Evolutionary conservation across 2,113 vertebrate species (phyloP).

Genomic region (Cariama cristata): DNA sequence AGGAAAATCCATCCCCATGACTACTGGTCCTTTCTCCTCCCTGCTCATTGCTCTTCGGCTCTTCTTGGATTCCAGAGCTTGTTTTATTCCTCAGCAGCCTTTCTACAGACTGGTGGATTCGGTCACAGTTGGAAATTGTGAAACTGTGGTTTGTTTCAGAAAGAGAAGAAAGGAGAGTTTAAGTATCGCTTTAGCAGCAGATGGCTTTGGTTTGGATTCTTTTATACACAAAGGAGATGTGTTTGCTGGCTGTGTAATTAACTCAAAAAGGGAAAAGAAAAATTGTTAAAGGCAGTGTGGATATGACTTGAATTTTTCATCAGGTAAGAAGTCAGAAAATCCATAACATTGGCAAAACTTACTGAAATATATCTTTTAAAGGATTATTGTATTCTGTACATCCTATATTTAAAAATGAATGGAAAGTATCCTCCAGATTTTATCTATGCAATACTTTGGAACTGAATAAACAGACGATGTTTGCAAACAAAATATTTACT

Average conservation of each 20-base stretch:
- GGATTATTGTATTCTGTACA: background rate
- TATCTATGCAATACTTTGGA: background rate
- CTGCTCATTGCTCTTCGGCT: constrained; percentile 9
- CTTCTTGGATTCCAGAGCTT: constrained; percentile 54
- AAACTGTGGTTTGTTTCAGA: background rate
- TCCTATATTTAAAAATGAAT: background rate
- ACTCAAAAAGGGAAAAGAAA: constrained; percentile 25
- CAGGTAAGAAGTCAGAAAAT: constrained; percentile 69
- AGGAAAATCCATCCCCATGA: constrained; percentile 54
- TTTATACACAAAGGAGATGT: background rate
- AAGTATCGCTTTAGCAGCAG: background rate
- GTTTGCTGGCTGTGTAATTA: constrained; percentile 23
- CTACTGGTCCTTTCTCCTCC: constrained; percentile 71
- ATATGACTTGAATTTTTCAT: constrained; percentile 46
- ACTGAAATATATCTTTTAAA: constrained; percentile 21
- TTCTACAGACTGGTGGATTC: background rate
- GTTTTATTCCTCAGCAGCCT: constrained; percentile 36
- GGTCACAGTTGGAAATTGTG: background rate
- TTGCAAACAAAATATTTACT: background rate
- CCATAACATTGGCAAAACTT: background rate
- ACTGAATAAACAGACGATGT: background rate
- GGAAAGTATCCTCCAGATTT: background rate
- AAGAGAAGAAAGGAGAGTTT: constrained; percentile 40
- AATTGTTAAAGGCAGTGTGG: constrained; percentile 3
- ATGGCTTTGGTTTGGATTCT: constrained; percentile 11